A percentile compares a stretch with the other conserved stretches of the same genome.
phyloP scores from a whole-genome alignment of 2,113 vertebrate species.

The Tonatia bakeri region DNA sequence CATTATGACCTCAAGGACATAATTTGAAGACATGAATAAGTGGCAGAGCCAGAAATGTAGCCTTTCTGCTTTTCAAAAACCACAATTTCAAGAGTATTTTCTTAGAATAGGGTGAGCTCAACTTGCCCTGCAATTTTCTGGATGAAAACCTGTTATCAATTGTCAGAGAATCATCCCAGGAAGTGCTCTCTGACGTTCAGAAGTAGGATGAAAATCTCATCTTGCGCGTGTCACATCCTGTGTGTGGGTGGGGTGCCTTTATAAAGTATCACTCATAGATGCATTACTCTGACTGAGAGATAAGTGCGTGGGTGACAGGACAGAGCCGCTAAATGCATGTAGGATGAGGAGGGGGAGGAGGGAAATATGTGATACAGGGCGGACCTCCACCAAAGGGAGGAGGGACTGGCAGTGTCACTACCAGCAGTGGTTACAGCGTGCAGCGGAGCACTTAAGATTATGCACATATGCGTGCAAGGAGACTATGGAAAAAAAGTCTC shows the following conservation, averaged over 20 bases:
- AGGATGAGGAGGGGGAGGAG: neutral
- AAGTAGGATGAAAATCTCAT: neutral
- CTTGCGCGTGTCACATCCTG: neutral
- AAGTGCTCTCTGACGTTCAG: neutral
- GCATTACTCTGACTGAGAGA: neutral
- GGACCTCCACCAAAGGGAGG: neutral
- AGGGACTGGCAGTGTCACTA: neutral
- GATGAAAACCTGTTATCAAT: constrained; percentile 28
- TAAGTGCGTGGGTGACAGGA: neutral
- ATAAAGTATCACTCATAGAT: neutral
- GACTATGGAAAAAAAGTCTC: neutral
- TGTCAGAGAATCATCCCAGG: constrained; percentile 11
- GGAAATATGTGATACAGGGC: too few species aligned
- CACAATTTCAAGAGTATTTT: neutral
- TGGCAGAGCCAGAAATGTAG: neutral
- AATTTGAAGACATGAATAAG: neutral
- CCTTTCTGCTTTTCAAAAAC: constrained; percentile 34
- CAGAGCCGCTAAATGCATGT: neutral
- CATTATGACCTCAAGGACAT: neutral
- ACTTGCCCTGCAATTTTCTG: constrained; percentile 41
- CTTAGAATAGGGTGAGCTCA: constrained; percentile 44
- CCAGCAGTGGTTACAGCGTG: neutral
- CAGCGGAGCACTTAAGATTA: neutral
- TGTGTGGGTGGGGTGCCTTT: neutral
- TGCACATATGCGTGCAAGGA: neutral